These are phyloP conservation scores for Drosophila austrosaltans DNA, from an alignment of 2,888 invertebrate genomes.

Conservation along the genomic window DNA sequence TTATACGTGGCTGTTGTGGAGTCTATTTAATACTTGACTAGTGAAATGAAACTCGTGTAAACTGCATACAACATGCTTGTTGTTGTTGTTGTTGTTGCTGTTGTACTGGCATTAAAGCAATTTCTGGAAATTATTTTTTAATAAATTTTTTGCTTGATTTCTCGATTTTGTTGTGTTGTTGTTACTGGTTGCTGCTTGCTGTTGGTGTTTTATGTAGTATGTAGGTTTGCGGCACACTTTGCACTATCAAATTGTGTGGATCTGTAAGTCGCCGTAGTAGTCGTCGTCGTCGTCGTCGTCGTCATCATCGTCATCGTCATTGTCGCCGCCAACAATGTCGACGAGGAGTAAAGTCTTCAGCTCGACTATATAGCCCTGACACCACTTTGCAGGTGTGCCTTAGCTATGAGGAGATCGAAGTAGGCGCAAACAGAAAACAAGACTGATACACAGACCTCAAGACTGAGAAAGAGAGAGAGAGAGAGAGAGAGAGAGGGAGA, in stretches of 20 bases:
- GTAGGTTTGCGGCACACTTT: conserved; percentile 70
- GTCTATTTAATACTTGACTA: conserved; percentile 11
- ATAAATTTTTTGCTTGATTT: conserved; percentile 41
- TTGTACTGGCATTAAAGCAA: conserved; percentile 62
- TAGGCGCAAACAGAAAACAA: conserved; percentile 10
- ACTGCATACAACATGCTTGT: conserved; percentile 1
- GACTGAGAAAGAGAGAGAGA: conserved; percentile 18
- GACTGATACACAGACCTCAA: conserved; percentile 8
- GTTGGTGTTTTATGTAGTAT: conserved; percentile 21
- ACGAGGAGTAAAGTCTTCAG: conserved; percentile 23
- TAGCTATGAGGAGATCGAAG: conserved; percentile 42
- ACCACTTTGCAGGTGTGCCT: conserved; percentile 53
- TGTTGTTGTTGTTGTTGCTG: conserved; percentile 11
- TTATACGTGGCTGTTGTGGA: conserved; percentile 1
- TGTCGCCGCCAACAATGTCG: conserved; percentile 13
- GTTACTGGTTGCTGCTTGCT: conserved; percentile 21
- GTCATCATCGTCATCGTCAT: background rate
- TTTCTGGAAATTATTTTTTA: conserved; percentile 71
- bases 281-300: conserved; percentile 7
- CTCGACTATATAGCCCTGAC: conserved; percentile 41
- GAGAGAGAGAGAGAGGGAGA: background rate
- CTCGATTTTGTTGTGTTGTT: conserved; percentile 16
- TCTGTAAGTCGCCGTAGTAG: conserved; percentile 27
- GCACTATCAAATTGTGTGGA: conserved; percentile 71
- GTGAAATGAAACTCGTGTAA: conserved; percentile 5